A percentile compares a stretch with the other conserved stretches of the same genome.
These are phyloP conservation scores for Myotis findleyi DNA, from an alignment of 2,797 vertebrate genomes.

Conservation along the genomic window DNA sequence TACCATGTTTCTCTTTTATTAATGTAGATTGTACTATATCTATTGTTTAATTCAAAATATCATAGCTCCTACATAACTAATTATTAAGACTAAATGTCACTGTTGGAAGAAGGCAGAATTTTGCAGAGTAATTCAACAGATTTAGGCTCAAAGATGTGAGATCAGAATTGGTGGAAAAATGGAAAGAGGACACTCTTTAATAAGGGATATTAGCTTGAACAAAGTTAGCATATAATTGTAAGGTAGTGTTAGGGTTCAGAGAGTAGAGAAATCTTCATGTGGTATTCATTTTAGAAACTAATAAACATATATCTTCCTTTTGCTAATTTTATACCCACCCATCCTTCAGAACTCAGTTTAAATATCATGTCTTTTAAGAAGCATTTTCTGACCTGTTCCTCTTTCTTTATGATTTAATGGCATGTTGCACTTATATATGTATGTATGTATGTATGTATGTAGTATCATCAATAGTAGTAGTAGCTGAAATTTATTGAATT, in stretches of 20 bases:
- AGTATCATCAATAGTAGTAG: background rate
- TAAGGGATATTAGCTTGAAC: background rate
- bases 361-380: background rate
- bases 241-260: background rate
- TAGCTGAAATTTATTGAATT: background rate
- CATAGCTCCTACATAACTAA: background rate
- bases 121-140: background rate
- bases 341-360: background rate
- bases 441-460: background rate
- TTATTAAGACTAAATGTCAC: background rate
- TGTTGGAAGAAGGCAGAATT: background rate
- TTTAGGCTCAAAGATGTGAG: constrained; percentile 9
- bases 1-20: too few relatives aligned
- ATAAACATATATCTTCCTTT: background rate
- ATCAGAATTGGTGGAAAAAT: background rate
- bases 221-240: background rate
- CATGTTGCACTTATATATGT: background rate
- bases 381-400: background rate
- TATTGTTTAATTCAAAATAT: background rate
- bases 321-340: background rate
- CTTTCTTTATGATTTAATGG: background rate
- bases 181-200: background rate
- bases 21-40: too few relatives aligned
- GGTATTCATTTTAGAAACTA: background rate
- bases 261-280: background rate